Base-by-base conservation (phyloP, 2,113 vertebrate genomes). In the Telmatochromis sp. region DNA sequence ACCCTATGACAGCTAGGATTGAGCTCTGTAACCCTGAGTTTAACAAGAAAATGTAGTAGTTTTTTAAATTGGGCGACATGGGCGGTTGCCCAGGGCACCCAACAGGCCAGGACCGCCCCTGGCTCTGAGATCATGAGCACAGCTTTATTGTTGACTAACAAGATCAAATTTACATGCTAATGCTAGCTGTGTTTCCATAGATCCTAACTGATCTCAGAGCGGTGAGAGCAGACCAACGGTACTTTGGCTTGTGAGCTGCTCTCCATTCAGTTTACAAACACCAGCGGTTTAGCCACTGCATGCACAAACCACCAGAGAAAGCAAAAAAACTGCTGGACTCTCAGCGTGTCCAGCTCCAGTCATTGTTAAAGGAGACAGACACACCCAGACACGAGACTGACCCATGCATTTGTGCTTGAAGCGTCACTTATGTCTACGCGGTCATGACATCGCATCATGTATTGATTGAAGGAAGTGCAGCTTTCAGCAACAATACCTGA, bases 381-480 rank as follows among this genome's bases (percentile, higher is more conserved):
- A 33, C 9, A 2, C 28, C 28, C 15, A 33, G 57, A 60, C 9
- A 60, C 28, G 15, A 60, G 57, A 60, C 28, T 33, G 28, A 60
- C 57, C 57, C 57, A 60, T 60, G 14, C 57, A 60, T 33, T 60
- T 31, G 14, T 60, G 57, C 8, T 33, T 31, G 28, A 4, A 60
- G 14, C 3, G 1, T 60, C 28, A 60, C 57, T 57, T 2, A 0
- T 15, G 3, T 57, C 23, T 57, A 28, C 1, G 13, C 1, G 1
- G 55, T 28, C 55, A 15, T 57, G 55, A 15, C 55, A 28, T 57
- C 2, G 1, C 23, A 57, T 26, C 12, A 57, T 57, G 55, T 8
- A 0, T 57, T 14, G 7, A 57, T 28, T 57, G 23, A 57, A 28
- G 13, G 23, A 28, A 1, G 23, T 28, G 55, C 0, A 28, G 55